Base-by-base conservation (phyloP, 2,797 vertebrate genomes). In the Emydoidea blandingii region DNA sequence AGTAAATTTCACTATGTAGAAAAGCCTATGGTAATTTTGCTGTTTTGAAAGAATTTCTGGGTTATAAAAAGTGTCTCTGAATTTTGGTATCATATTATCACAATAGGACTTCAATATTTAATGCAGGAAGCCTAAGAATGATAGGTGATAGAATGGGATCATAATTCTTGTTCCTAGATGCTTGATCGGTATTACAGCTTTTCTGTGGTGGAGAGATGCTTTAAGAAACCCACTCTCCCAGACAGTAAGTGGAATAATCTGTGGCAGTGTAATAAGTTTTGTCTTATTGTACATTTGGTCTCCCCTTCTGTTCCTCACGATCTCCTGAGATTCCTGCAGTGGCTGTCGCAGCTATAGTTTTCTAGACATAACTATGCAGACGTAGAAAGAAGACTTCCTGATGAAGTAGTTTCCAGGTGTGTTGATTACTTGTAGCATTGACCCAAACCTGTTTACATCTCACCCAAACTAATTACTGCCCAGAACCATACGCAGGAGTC, bases 11-110 rank as follows among this genome's bases (percentile, higher is more conserved):
- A 72, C 68, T 41, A 19, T 89, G 81, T 96, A 94, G 94, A 93
- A 91, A 96, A 91, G 89, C 95, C 91, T 50, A 93, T 81, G 25
- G 83, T 91, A 94, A 62, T 85, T 95, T 97, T 95, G 95, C 52
- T 87, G 86, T 94, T 96, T 97, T 97, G 95, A 97, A 97, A 96
- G 81, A 95, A 96, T 96, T 97, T 96, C 88, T 96, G 97, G 86
- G 91, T 91, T 86, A 85, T 97, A 94, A 29, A 96, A 96, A 97
- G 83, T 93, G 94, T 95, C 86, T 96, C 83, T 94, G 89, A 83
- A 96, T 90, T 97, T 96, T 96, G 81, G 56, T 79, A 91, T 53
- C 92, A 29, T 96, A 57, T 92, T 93, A 97, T 96, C 96, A 89
- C 94, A 96, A 95, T 91, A 90, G 93, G 83, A 88, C 94, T 88